Evolutionary conservation across 2,888 invertebrate species (phyloP), one percentile per base, ranked within the genome.

Genomic region (Brachyptera risi): DNA sequence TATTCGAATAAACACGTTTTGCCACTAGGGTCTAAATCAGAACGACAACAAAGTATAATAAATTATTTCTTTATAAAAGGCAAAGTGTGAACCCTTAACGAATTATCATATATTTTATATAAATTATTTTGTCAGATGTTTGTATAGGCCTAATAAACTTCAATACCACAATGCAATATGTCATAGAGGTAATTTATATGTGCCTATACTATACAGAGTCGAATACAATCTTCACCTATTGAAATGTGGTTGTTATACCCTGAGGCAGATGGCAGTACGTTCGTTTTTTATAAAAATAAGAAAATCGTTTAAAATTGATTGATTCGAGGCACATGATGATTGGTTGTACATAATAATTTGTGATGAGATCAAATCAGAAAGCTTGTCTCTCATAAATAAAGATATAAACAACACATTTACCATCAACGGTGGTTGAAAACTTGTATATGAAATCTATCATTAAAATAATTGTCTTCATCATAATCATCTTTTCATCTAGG

Each of bases 391-490:
- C 37, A 54, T 54, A 54, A 54, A 54, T 54, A 54, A 54, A 54
- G 54, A 54, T 54, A 54, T 35, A 51, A 51, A 4, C 21, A 23
- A 24, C 47, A 47, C 23, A 23, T 54, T 54, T n/a, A 37, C 37
- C 35, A 54, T 54, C 54, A 54, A 35, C 35, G 37, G 37, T 37
- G 17, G n/a, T 19, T 23, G 21, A 23, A 17, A 37, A n/a, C 23
- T 21, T 21, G 21, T 24, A 3, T 24, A 21, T 21, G 24, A 24
- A 54, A 54, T 54, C 54, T 54, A 54, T 59, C 59, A 59, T 59
- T 59, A 50, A 50, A 59, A 59, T 59, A 59, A 59, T 59, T 59
- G 50, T 35, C 49, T 31, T 35, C 31, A 54, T 54, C 54, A 54
- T 54, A 35, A 54, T 54, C 54, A 54, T 54, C 35, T 54, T 54